A percentile compares a stretch with the other conserved stretches of the same genome.
Conservation (phyloP, 2,888 invertebrate species). For the Athalia cordata region DNA sequence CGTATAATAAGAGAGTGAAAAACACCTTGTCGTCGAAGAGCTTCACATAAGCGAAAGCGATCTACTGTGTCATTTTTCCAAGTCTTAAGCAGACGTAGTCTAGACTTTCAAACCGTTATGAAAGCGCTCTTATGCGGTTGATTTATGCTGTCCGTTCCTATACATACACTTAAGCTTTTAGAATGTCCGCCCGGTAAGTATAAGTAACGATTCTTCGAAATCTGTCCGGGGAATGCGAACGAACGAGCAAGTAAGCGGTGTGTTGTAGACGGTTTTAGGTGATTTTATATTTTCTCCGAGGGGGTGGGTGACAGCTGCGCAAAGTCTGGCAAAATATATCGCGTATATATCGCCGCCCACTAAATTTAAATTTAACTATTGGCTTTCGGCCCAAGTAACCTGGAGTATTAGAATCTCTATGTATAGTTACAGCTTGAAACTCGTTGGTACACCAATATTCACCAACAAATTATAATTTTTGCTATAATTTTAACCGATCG, state of each 20-base stretch:
- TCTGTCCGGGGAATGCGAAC: slow-evolving; percentile 19
- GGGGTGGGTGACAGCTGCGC: slow-evolving; percentile 31
- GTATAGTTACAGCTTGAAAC: no score
- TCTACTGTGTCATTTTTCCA: slow-evolving; percentile 26
- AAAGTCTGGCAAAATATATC: slow-evolving; percentile 41
- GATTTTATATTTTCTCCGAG: slow-evolving; percentile 12
- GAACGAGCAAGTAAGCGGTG: neutral
- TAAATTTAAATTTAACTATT: slow-evolving; percentile 37
- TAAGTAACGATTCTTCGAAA: slow-evolving; percentile 14
- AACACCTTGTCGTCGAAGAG: neutral
- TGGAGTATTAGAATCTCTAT: slow-evolving; percentile 7
- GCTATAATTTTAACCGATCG: no score
- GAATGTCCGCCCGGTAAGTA: slow-evolving; percentile 12
- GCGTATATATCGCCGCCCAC: slow-evolving; percentile 19
- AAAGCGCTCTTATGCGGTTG: slow-evolving; percentile 12
- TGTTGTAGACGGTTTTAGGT: neutral
- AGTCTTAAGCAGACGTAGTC: slow-evolving; percentile 38
- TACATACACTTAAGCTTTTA: neutral
- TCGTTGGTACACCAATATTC: no score
- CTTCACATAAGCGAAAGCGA: neutral
- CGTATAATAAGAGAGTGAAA: neutral
- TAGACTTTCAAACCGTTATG: slow-evolving; percentile 38
- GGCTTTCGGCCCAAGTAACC: slow-evolving; percentile 23
- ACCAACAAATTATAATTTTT: no score
- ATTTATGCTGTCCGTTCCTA: slow-evolving; percentile 14